Percentiles rank a stretch among this genome's conserved stretches.
phyloP scores from a whole-genome alignment of 2,888 invertebrate genomes.

The Lutraria lutraria region DNA sequence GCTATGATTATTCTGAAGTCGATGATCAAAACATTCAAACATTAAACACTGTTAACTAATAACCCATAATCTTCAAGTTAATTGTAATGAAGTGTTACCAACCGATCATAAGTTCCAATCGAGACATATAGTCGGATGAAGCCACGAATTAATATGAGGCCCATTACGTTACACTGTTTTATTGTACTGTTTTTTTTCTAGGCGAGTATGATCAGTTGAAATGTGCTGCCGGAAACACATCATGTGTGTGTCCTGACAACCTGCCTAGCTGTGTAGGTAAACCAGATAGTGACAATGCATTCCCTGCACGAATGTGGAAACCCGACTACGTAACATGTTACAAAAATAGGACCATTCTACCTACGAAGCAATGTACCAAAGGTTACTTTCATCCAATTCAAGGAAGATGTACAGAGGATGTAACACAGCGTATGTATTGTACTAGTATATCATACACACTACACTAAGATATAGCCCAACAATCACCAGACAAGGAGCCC shows the following conservation, averaged over 20 bases:
- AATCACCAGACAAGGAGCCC: too few relatives aligned
- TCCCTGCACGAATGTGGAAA: slow-evolving; percentile 67
- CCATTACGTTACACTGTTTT: too few relatives aligned
- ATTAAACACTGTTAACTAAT: too few relatives aligned
- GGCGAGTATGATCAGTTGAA: slow-evolving; percentile 69
- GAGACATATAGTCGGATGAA: too few relatives aligned
- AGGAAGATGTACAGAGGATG: slow-evolving; percentile 52
- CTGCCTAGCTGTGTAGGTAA: slow-evolving; percentile 70
- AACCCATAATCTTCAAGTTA: too few relatives aligned
- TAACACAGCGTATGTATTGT: slow-evolving; percentile 40
- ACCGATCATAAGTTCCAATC: too few relatives aligned
- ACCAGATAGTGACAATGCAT: slow-evolving; percentile 64
- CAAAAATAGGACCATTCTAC: slow-evolving; percentile 60
- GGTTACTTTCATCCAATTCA: slow-evolving; percentile 58
- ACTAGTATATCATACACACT: not conserved
- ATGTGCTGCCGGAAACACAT: slow-evolving; percentile 55
- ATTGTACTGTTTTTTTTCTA: slow-evolving; percentile 6
- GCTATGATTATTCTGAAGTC: too few relatives aligned
- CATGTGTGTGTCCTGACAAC: slow-evolving; percentile 68
- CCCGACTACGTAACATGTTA: slow-evolving; percentile 61
- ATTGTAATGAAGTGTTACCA: too few relatives aligned
- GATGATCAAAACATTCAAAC: too few relatives aligned
- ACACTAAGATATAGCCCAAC: too few relatives aligned
- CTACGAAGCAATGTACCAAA: slow-evolving; percentile 45
- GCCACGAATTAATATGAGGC: too few relatives aligned